A percentile compares a stretch with the other conserved stretches of the same genome.
Evolutionary conservation across 2,797 vertebrate genomes (phyloP).

Genomic region (Rhinophrynus dorsalis): DNA sequence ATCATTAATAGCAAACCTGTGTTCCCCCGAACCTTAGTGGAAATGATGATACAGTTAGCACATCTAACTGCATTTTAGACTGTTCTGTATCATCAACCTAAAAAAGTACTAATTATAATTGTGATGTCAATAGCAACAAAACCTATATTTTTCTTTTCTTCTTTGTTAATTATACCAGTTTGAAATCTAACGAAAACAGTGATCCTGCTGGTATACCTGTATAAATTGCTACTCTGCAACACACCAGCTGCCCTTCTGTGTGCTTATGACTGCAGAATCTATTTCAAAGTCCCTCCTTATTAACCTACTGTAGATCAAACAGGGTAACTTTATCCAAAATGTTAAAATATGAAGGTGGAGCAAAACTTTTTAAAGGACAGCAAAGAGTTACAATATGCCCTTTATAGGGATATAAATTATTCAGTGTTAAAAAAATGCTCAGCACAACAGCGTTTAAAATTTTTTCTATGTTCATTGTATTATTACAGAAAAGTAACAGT

Average conservation of each 20-base stretch:
- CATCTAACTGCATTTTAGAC: background rate
- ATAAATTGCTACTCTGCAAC: background rate
- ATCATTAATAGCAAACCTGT: background rate
- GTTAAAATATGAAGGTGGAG: too few species aligned
- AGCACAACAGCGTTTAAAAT: too few species aligned
- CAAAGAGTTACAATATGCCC: too few species aligned
- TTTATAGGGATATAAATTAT: too few species aligned
- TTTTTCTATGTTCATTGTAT: too few species aligned
- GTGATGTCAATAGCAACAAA: background rate
- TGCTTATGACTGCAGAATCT: too few species aligned
- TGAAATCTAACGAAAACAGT: background rate
- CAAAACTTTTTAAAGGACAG: too few species aligned
- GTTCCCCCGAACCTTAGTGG: background rate
- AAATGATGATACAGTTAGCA: background rate
- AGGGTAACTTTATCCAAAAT: too few species aligned
- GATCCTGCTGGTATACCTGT: conserved; percentile 7
- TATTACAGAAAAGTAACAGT: too few species aligned
- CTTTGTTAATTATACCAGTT: background rate
- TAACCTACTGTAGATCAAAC: too few species aligned
- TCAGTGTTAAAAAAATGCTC: too few species aligned
- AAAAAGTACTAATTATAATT: background rate
- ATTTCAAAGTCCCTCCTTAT: too few species aligned
- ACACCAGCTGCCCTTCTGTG: background rate
- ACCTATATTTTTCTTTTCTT: conserved; percentile 16
- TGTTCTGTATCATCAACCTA: background rate